Evolutionary conservation across 2,113 vertebrate genomes (phyloP), one percentile per base, ranked within the genome.

Genomic region (Zapornia atra): DNA sequence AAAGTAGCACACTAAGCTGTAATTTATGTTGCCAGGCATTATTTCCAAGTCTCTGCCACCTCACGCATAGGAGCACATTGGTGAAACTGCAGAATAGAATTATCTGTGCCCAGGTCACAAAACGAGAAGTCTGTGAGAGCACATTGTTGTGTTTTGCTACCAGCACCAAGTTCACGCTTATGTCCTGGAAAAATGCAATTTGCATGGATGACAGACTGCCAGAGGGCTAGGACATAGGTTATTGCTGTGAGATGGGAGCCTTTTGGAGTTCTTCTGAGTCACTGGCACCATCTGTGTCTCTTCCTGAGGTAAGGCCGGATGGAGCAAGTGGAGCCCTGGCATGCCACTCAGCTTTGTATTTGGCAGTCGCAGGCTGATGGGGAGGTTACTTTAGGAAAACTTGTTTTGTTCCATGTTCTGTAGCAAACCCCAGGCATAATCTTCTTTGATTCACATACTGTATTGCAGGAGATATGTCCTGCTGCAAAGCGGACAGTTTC

Each of bases 201-300:
- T 81, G 31, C 60, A 57, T 6, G 64, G 75, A 73, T 89, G 75
- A 51, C 90, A 88, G 88, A 66, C 90, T 90, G 84, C 81, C 92
- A 56, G 46, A 75, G 51, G 90, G 42, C 68, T 66, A 71, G 44
- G 54, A 83, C 82, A 51, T 21, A 94, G 96, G 88, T 88, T 92
- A 78, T 42, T 90, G 85, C 93, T 94, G 92, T 68, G 82, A 95
- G 85, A 88, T 73, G 20, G 48, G 90, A 88, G 92, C 71, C 75
- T 97, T 93, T 88, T 68, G 90, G 84, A 11, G 0, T 85, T 91
- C 87, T 94, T 95, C 93, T 96, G 94, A 97, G 93, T 94, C 96
- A 96, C 63, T 96, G 92, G 25, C 92, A 92, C 96, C 96, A 96
- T 97, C 92, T 97, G 96, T 95, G 85, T 71, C 78, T 80, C 26